Evolutionary conservation across 92 coral and sea anemone species (phyloP).

Genomic region (Ricordea florida): DNA sequence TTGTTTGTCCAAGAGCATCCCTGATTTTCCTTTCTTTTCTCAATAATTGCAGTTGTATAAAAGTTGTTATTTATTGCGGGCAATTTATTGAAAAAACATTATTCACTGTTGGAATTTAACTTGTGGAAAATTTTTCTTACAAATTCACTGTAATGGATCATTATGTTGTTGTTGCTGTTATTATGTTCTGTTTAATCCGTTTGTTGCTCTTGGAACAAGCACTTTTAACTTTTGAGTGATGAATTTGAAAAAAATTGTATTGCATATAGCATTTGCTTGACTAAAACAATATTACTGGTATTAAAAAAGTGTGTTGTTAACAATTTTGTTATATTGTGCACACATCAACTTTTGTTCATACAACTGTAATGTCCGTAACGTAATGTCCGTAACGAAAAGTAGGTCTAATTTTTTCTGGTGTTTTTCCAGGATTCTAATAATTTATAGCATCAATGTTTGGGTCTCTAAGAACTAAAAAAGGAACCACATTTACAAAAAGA

Average conservation of each 20-base stretch:
- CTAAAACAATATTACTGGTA: background rate
- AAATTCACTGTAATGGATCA: too few species aligned
- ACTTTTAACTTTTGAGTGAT: too few species aligned
- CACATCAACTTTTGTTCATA: background rate
- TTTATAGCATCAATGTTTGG: background rate
- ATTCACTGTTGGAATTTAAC: too few species aligned
- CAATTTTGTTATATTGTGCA: too few species aligned
- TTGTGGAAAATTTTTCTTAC: too few species aligned
- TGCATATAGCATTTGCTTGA: background rate
- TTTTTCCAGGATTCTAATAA: background rate
- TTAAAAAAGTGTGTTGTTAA: background rate
- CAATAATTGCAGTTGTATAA: too few species aligned
- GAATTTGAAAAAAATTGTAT: too few species aligned
- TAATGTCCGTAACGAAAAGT: background rate
- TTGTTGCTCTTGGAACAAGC: too few species aligned
- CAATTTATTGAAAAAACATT: too few species aligned
- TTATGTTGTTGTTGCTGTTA: too few species aligned
- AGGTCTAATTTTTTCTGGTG: background rate
- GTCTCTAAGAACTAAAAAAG: slow-evolving; percentile 1
- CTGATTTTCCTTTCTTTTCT: slow-evolving; percentile 38
- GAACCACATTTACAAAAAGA: background rate
- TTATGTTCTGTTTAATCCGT: too few species aligned
- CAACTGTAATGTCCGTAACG: background rate
- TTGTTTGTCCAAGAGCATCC: slow-evolving; percentile 38
- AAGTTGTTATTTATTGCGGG: too few species aligned